phyloP scores from a whole-genome alignment of 2,113 vertebrate genomes.

The Excalfactoria chinensis region DNA sequence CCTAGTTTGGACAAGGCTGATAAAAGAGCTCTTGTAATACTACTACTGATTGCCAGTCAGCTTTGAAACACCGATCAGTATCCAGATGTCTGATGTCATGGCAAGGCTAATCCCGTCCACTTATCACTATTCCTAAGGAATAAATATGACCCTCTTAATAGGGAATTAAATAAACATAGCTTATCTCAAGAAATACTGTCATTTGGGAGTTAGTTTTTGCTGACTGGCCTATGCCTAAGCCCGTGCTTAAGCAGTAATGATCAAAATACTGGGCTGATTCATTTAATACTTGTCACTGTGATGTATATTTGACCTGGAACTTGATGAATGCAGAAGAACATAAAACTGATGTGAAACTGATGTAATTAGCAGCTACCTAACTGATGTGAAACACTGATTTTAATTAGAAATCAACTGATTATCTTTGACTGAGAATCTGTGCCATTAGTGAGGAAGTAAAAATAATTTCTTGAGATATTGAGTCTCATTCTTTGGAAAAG shows the following conservation, averaged over 20 bases:
- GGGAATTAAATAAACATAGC: neutral
- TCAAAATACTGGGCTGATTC: neutral
- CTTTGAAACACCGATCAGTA: neutral
- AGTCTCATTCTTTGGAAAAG: neutral
- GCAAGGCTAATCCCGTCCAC: neutral
- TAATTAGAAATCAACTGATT: neutral
- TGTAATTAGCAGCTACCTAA: neutral
- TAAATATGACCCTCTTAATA: neutral
- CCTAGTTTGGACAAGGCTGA: slow-evolving; percentile 1
- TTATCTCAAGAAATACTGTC: neutral
- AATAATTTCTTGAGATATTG: rapidly evolving
- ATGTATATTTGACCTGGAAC: neutral
- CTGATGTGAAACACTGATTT: neutral
- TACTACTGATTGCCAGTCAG: rapidly evolving
- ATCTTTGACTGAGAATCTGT: neutral
- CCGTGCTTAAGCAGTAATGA: neutral
- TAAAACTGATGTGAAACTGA: neutral
- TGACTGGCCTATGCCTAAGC: rapidly evolving
- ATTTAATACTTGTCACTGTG: neutral
- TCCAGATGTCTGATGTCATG: neutral
- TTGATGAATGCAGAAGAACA: neutral
- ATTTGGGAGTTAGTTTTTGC: neutral
- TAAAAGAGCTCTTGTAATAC: neutral
- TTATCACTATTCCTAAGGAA: neutral
- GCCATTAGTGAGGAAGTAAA: neutral